These are phyloP conservation scores for Pongo pygmaeus DNA, from an alignment of 2,113 vertebrate genomes.

Conservation along the genomic window DNA sequence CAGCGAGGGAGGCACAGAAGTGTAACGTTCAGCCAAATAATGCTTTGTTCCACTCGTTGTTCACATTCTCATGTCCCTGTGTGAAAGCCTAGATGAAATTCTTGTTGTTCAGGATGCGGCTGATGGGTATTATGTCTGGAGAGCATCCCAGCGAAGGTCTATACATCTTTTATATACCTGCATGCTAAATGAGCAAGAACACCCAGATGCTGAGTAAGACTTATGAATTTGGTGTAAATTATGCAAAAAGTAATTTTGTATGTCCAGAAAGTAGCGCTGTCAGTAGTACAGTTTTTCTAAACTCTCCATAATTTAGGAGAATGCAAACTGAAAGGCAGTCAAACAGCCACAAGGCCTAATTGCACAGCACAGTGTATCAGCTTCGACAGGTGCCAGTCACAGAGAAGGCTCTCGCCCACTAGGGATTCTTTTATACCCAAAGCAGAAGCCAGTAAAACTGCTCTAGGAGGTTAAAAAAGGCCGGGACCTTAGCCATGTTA, in stretches of 20 bases:
- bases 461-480: background rate
- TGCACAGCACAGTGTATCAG: background rate
- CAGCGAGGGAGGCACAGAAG: background rate
- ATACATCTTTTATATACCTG: constrained; percentile 79
- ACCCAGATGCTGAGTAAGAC: constrained; percentile 75
- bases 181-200: constrained; percentile 66
- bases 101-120: constrained; percentile 69
- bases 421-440: background rate
- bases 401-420: background rate
- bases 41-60: constrained; percentile 56
- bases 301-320: constrained; percentile 52
- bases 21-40: background rate
- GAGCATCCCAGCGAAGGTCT: constrained; percentile 41
- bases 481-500: background rate
- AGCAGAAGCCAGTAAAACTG: background rate
- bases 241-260: constrained; percentile 71
- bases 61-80: constrained; percentile 64
- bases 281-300: constrained; percentile 56
- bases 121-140: constrained; percentile 78
- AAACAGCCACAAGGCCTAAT: background rate
- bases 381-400: background rate
- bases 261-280: constrained; percentile 68
- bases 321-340: constrained; percentile 54
- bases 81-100: constrained; percentile 69
- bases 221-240: constrained; percentile 67